phyloP scores from a whole-genome alignment of 2,113 vertebrate genomes.

The Dermatemys mawii region DNA sequence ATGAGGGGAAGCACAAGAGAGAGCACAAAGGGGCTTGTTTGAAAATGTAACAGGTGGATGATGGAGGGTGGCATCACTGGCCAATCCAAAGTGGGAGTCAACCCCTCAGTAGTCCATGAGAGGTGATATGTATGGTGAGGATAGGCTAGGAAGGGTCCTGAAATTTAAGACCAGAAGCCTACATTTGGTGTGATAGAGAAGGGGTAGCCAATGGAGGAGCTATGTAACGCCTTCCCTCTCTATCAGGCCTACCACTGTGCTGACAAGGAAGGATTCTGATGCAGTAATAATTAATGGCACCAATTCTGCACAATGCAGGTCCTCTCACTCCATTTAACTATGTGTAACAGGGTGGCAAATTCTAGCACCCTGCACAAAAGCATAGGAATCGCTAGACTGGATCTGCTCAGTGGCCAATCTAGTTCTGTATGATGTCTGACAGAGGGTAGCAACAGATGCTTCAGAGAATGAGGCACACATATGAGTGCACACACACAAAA shows the following conservation, averaged over 20 bases:
- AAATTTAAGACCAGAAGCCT: background rate
- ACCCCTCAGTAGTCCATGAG: background rate
- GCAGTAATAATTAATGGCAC: fast-evolving
- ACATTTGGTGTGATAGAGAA: background rate
- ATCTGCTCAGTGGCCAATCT: background rate
- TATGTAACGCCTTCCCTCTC: background rate
- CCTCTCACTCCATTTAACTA: background rate
- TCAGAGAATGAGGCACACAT: background rate
- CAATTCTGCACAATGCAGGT: fast-evolving
- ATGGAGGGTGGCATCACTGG: background rate
- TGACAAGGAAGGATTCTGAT: background rate
- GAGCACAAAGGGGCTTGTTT: background rate
- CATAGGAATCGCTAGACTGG: too few relatives aligned
- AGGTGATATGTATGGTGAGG: background rate
- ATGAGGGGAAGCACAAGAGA: background rate
- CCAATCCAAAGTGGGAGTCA: background rate
- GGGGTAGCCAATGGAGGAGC: background rate
- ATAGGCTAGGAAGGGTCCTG: background rate
- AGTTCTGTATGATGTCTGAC: background rate
- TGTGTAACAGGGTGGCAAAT: background rate
- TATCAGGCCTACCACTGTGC: background rate
- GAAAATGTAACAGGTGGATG: background rate
- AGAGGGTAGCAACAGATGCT: background rate
- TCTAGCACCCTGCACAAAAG: too few relatives aligned
- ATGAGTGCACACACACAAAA: background rate